A percentile compares a stretch with the other conserved stretches of the same genome.
Conservation (phyloP, 2,888 invertebrate species). For the Drosophila nigricruria region DNA sequence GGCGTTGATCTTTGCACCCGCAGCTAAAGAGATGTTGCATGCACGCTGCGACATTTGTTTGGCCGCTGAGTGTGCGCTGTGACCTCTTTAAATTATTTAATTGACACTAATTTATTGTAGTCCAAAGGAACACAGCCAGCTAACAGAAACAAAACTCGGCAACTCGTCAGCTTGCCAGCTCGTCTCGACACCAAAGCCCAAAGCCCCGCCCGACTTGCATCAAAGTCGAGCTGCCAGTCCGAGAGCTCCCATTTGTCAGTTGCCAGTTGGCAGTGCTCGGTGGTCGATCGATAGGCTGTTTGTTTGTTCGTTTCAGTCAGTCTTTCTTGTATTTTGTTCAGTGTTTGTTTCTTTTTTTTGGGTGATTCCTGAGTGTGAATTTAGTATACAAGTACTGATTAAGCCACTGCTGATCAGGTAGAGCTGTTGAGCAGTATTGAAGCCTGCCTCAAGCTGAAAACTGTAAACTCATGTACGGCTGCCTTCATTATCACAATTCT, state of each 20-base stretch:
- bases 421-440: neutral
- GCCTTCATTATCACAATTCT: neutral
- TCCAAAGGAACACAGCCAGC: slow-evolving; percentile 45
- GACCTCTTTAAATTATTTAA: slow-evolving; percentile 86
- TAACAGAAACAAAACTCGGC: slow-evolving; percentile 44
- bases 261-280: slow-evolving; percentile 31
- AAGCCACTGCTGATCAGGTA: neutral
- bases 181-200: slow-evolving; percentile 9
- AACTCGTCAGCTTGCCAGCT: slow-evolving; percentile 4
- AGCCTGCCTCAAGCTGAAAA: slow-evolving; percentile 38
- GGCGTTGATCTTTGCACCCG: slow-evolving; percentile 81
- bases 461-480: slow-evolving; percentile 8
- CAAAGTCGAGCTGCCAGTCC: slow-evolving; percentile 17
- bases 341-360: neutral
- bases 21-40: slow-evolving; percentile 42
- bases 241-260: slow-evolving; percentile 53
- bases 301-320: too few species aligned
- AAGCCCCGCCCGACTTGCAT: slow-evolving; percentile 14
- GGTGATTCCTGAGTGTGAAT: neutral
- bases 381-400: neutral
- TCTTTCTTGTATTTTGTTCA: neutral
- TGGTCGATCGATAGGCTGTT: slow-evolving; percentile 21
- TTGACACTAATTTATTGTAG: slow-evolving; percentile 85
- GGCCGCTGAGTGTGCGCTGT: slow-evolving; percentile 41
- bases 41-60: slow-evolving; percentile 7